Percentiles rank a stretch among this genome's conserved stretches.
phyloP scores from a whole-genome alignment of 2,797 vertebrate species.

The Pantherophis alleghaniensis region DNA sequence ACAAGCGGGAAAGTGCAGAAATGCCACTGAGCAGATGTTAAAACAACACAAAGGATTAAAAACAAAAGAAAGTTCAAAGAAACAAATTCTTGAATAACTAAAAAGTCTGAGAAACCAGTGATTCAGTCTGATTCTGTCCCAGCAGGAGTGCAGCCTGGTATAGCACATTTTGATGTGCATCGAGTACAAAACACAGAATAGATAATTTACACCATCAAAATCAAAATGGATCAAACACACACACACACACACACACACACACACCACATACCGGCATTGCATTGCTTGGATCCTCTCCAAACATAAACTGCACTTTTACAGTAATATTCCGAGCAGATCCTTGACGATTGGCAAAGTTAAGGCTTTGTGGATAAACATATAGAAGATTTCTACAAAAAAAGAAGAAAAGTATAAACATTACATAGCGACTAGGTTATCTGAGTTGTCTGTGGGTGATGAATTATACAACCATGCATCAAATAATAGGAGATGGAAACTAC shows the following conservation, averaged over 20 bases:
- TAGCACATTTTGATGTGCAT: not conserved
- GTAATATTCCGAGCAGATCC: constrained; percentile 98
- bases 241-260: no score
- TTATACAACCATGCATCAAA: not conserved
- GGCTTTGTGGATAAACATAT: constrained; percentile 95
- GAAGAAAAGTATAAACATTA: constrained; percentile 14
- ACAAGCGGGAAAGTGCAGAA: not conserved
- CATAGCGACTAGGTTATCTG: not conserved
- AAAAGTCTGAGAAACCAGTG: not conserved
- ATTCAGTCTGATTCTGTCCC: not conserved
- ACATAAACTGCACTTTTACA: constrained; percentile 99
- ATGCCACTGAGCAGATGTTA: not conserved
- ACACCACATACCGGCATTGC: constrained; percentile 87
- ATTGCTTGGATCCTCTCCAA: constrained; percentile 92
- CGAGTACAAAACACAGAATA: not conserved
- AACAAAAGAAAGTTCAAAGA: not conserved
- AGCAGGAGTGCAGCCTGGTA: not conserved
- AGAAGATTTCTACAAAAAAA: constrained; percentile 86
- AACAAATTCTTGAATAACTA: not conserved
- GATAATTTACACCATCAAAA: not conserved
- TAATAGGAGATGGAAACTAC: not conserved
- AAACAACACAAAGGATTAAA: not conserved
- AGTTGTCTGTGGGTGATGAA: not conserved
- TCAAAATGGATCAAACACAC: not conserved
- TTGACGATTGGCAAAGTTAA: constrained; percentile 98